Conservation (phyloP, 2,113 vertebrate species). For the Eudyptes chrysolophus region DNA sequence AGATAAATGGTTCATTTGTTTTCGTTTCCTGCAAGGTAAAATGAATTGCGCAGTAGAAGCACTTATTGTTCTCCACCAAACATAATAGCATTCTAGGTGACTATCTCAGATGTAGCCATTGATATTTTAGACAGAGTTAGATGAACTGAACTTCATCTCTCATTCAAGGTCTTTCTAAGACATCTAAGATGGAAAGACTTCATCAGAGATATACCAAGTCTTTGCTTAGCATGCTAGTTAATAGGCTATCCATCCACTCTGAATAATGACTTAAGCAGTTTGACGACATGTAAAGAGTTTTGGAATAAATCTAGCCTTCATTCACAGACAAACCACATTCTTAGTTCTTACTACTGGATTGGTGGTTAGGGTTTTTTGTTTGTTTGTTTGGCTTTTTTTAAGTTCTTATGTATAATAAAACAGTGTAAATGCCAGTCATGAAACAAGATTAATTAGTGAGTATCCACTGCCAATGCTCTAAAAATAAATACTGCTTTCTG, state of each 20-base stretch:
- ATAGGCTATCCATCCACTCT: not conserved
- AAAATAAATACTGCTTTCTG: not conserved
- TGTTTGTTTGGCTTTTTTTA: accelerated
- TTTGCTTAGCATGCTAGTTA: not conserved
- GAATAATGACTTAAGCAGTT: not conserved
- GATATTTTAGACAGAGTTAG: not conserved
- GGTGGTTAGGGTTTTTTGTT: accelerated
- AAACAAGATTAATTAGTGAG: not conserved
- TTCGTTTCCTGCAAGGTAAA: not conserved
- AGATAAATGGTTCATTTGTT: not conserved
- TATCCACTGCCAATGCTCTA: not conserved
- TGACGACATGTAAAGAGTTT: not conserved
- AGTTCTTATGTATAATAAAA: not conserved
- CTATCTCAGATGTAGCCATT: not conserved
- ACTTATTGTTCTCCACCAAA: not conserved
- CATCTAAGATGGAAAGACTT: not conserved
- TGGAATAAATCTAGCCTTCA: not conserved
- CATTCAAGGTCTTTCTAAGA: not conserved
- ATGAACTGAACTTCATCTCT: not conserved
- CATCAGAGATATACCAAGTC: not conserved
- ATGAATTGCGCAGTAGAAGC: not conserved
- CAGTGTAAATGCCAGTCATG: not conserved
- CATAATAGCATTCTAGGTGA: not conserved
- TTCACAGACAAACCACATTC: not conserved
- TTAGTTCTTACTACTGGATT: not conserved